Evolutionary conservation across 2,113 vertebrate species (phyloP).

Genomic region (Panthera leo): DNA sequence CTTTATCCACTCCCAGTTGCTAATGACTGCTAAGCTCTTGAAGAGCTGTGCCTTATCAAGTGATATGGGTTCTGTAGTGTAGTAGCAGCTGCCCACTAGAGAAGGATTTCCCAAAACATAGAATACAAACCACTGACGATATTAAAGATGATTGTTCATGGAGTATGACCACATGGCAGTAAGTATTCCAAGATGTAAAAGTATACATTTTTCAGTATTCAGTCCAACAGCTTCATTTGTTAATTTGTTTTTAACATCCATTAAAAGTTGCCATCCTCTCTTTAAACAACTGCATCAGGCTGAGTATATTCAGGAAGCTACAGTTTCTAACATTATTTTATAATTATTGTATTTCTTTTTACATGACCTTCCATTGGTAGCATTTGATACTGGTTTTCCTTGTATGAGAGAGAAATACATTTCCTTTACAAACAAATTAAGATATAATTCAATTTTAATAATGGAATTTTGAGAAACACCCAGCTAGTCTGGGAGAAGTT

Average conservation of each 20-base stretch:
- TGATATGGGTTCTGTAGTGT: neutral
- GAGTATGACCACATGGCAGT: neutral
- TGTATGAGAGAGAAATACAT: neutral
- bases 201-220: neutral
- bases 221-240: neutral
- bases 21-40: neutral
- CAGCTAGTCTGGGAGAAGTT: neutral
- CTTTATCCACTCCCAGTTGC: neutral
- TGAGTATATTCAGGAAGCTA: neutral
- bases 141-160: neutral
- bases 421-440: neutral
- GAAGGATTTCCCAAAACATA: neutral
- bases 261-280: neutral
- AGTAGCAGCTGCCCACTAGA: neutral
- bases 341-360: neutral
- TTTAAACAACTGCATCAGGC: neutral
- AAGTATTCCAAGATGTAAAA: neutral
- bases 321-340: neutral
- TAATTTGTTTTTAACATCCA: neutral
- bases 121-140: neutral
- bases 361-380: neutral
- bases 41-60: neutral
- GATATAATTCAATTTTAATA: neutral
- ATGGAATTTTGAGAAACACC: conserved; percentile 20
- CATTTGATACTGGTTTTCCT: neutral